These are phyloP conservation scores for Tyrannus savana DNA, from an alignment of 2,113 vertebrate genomes.

Conservation along the genomic window DNA sequence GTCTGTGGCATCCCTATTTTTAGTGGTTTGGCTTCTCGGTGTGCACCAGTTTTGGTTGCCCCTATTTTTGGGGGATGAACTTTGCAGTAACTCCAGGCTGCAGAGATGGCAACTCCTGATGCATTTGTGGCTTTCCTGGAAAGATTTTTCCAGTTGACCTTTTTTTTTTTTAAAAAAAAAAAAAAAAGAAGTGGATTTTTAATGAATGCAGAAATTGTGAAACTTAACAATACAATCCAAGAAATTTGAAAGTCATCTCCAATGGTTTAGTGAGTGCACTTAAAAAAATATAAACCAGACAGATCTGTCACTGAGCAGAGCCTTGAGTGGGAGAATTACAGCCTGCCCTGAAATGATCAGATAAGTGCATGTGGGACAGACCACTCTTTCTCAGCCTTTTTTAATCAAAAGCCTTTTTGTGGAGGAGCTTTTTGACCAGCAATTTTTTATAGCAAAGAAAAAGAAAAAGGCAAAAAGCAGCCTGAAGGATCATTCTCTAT, in stretches of 20 bases:
- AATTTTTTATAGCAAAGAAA: background rate
- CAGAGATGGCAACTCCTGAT: background rate
- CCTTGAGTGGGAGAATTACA: background rate
- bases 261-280: background rate
- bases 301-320: background rate
- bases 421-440: background rate
- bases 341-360: background rate
- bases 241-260: background rate
- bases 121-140: background rate
- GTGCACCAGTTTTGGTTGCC: background rate
- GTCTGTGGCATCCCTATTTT: fast-evolving
- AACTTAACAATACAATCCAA: background rate
- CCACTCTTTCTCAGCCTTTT: background rate
- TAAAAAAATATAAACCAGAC: background rate
- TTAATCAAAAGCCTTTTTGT: background rate
- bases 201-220: background rate
- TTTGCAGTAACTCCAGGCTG: no score
- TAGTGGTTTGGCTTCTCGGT: fast-evolving
- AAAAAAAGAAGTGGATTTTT: background rate
- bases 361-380: background rate
- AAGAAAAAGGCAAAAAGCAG: no score
- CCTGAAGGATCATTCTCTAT: background rate
- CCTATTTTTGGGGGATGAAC: background rate
- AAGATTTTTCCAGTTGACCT: slow-evolving; percentile 10
- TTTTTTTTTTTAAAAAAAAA: background rate